Conservation (phyloP, 2,113 vertebrate species). For the Muscicapa adusta region DNA sequence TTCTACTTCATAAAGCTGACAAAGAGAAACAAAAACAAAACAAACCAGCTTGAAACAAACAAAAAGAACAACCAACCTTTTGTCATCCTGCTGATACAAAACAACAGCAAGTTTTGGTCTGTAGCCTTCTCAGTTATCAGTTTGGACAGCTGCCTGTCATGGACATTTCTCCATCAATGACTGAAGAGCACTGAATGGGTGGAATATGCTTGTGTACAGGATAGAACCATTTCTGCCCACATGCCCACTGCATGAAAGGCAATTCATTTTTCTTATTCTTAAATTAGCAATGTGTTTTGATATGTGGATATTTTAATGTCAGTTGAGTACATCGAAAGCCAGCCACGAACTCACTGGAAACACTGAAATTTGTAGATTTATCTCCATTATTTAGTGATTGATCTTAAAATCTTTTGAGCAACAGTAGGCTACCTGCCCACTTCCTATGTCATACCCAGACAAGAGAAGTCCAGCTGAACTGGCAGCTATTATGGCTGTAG, state of each 20-base stretch:
- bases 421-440: accelerated
- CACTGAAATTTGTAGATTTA: background rate
- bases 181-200: background rate
- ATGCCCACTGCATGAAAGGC: background rate
- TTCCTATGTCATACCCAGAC: background rate
- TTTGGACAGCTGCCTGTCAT: background rate
- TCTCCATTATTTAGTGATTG: background rate
- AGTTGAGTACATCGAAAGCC: background rate
- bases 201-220: background rate
- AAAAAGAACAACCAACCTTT: background rate
- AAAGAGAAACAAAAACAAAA: background rate
- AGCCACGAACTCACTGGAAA: background rate
- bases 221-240: background rate
- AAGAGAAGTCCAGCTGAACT: background rate
- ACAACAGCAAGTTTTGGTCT: background rate
- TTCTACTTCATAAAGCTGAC: background rate
- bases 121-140: background rate
- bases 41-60: background rate
- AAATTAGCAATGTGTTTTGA: background rate
- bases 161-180: background rate
- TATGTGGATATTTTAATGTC: background rate
- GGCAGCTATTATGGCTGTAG: background rate
- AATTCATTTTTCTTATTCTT: background rate
- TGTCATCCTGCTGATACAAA: background rate
- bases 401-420: background rate